phyloP scores from a whole-genome alignment of 2,888 invertebrate species.

The Orthosia cruda region DNA sequence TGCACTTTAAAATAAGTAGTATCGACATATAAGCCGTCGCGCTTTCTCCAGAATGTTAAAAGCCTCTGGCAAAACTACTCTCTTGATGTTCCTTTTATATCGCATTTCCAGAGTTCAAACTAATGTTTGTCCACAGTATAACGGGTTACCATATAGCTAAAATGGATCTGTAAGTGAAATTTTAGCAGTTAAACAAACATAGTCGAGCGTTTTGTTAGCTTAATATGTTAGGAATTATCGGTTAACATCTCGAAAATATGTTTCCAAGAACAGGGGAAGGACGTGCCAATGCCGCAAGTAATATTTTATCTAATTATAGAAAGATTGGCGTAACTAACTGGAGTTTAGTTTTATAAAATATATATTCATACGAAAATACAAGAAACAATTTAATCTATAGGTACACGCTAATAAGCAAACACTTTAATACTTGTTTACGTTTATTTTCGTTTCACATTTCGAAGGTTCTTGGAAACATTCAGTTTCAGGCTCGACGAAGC shows the following conservation, averaged over 20 bases:
- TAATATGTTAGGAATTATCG: constrained; percentile 25
- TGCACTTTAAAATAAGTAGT: constrained; percentile 60
- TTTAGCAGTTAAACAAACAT: constrained; percentile 30
- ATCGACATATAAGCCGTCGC: constrained; percentile 62
- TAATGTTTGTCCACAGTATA: constrained; percentile 67
- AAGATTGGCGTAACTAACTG: not conserved
- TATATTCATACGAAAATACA: not conserved
- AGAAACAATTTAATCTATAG: not conserved
- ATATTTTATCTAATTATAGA: not conserved
- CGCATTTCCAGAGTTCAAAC: constrained; percentile 56
- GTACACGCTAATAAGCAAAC: not conserved
- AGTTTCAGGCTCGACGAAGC: constrained; percentile 10
- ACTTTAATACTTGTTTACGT: not conserved
- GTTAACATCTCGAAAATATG: constrained; percentile 6
- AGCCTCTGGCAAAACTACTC: constrained; percentile 70
- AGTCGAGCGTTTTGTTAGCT: constrained; percentile 23
- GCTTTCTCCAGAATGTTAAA: constrained; percentile 74
- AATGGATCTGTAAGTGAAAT: constrained; percentile 45
- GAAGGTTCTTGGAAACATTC: constrained; percentile 25
- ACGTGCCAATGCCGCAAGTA: not conserved
- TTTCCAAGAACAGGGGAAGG: not conserved
- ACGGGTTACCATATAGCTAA: constrained; percentile 42
- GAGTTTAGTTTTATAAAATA: not conserved
- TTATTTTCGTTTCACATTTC: constrained; percentile 14
- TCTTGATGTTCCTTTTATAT: constrained; percentile 71